These are phyloP conservation scores for Tachysurus fulvidraco DNA, from an alignment of 2,113 vertebrate species.

Conservation along the genomic window DNA sequence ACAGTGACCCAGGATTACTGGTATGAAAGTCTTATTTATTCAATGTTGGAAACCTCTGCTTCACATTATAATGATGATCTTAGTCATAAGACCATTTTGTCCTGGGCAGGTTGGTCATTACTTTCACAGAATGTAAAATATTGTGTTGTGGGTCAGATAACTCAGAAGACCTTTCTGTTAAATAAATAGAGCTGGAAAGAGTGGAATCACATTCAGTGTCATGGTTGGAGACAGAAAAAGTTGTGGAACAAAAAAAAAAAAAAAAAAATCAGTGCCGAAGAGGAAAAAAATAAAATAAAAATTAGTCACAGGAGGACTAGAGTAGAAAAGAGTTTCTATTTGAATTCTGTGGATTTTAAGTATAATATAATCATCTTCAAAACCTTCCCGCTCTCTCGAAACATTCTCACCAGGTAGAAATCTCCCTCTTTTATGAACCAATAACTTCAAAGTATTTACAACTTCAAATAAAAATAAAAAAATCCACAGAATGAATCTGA, in stretches of 20 bases:
- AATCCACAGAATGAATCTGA: neutral
- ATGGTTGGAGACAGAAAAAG: conserved; percentile 10
- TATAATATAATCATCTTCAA: neutral
- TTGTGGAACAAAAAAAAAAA: conserved; percentile 6
- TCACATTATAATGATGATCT: neutral
- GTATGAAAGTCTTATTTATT: neutral
- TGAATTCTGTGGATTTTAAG: conserved; percentile 15
- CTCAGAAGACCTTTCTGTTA: conserved; percentile 29
- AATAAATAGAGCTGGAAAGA: conserved; percentile 50
- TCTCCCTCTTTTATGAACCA: neutral
- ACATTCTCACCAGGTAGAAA: neutral
- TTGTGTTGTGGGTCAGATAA: neutral
- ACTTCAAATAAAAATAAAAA: neutral
- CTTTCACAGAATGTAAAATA: conserved; percentile 37
- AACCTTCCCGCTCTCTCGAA: neutral
- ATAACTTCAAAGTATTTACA: conserved; percentile 26
- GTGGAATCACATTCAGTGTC: conserved; percentile 45
- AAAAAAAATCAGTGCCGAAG: conserved; percentile 61
- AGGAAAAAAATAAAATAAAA: conserved; percentile 38
- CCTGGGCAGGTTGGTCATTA: neutral
- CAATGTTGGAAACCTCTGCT: neutral
- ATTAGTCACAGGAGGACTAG: conserved; percentile 44
- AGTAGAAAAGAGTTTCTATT: conserved; percentile 30
- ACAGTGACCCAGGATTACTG: conserved; percentile 30
- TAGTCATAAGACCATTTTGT: conserved; percentile 1